Percentiles rank a stretch among this genome's conserved stretches.
Conservation (phyloP, 2,113 vertebrate genomes). For the Agapornis roseicollis region DNA sequence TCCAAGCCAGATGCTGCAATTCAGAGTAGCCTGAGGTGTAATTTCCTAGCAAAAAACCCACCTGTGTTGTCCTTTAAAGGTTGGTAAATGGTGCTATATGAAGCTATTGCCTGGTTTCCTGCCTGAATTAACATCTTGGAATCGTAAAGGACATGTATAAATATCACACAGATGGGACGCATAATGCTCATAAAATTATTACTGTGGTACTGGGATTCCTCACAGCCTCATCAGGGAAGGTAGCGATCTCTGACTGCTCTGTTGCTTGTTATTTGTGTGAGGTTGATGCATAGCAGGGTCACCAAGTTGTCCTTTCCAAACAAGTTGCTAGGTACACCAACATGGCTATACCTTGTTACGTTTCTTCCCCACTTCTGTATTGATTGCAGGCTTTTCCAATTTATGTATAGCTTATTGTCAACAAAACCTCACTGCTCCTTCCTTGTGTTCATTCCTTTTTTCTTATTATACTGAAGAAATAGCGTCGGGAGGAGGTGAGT, state of each 20-base stretch:
- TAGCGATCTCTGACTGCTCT: neutral
- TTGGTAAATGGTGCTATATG: neutral
- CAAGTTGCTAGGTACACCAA: neutral
- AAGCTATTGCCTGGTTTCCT: neutral
- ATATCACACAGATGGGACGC: neutral
- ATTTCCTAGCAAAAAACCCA: neutral
- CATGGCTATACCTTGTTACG: neutral
- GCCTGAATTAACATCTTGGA: neutral
- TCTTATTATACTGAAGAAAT: neutral
- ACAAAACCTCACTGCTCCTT: neutral
- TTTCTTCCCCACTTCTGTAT: neutral
- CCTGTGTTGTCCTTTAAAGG: conserved; percentile 11
- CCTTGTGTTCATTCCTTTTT: neutral
- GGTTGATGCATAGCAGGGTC: neutral
- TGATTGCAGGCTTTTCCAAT: neutral
- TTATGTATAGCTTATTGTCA: neutral
- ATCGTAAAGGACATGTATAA: neutral
- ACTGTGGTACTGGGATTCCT: neutral
- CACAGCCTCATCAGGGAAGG: neutral
- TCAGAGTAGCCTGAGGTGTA: neutral
- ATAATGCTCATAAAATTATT: neutral
- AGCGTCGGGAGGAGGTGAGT: neutral
- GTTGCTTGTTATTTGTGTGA: neutral
- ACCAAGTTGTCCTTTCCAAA: neutral
- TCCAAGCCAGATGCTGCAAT: neutral